phyloP scores from a whole-genome alignment of 2,113 vertebrate species.

The Helogale parvula region DNA sequence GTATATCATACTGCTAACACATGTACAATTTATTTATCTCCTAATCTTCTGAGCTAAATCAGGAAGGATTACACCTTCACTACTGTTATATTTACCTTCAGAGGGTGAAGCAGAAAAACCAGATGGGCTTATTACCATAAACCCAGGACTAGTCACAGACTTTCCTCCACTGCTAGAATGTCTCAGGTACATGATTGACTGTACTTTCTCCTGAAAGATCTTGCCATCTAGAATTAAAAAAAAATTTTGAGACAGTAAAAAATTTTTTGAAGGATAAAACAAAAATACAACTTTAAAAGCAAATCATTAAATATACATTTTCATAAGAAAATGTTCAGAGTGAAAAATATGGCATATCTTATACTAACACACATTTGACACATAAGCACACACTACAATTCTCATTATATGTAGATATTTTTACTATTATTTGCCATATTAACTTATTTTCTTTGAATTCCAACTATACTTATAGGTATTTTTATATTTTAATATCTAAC shows the following conservation, averaged over 20 bases:
- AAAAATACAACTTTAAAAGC: slow-evolving; percentile 51
- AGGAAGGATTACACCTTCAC: not conserved
- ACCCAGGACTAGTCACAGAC: slow-evolving; percentile 87
- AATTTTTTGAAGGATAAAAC: not conserved
- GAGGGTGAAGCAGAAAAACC: slow-evolving; percentile 86
- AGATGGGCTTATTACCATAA: slow-evolving; percentile 89
- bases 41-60: not conserved
- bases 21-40: not conserved
- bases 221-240: slow-evolving; percentile 92
- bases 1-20: not conserved
- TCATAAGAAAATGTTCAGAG: not conserved
- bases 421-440: not conserved
- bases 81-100: slow-evolving; percentile 86
- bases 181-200: slow-evolving; percentile 93
- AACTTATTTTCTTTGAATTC: slow-evolving; percentile 32
- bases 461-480: not conserved
- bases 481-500: not conserved
- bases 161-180: slow-evolving; percentile 92
- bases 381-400: not conserved
- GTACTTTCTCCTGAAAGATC: slow-evolving; percentile 96
- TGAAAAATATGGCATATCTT: not conserved
- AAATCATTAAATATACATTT: not conserved
- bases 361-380: not conserved
- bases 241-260: not conserved
- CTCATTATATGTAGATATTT: not conserved